Conservation (phyloP, 2,113 vertebrate genomes). For the Anser brachyrhynchus region DNA sequence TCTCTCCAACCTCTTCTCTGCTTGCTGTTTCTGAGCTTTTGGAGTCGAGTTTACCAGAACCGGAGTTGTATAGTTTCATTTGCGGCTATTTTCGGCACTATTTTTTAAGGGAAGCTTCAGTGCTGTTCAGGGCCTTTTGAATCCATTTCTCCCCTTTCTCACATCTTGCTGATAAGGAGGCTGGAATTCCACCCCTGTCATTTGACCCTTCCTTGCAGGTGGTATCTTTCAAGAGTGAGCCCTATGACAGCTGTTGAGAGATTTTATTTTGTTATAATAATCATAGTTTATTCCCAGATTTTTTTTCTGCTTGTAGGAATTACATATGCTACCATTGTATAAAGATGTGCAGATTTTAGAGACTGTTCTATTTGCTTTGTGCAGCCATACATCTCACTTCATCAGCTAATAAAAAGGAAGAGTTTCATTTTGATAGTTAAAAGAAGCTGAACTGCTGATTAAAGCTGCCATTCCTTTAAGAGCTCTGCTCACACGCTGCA, state of each 20-base stretch:
- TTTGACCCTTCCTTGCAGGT: not conserved
- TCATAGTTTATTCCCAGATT: not conserved
- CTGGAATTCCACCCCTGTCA: not conserved
- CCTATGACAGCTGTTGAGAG: not conserved
- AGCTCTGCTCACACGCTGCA: not conserved
- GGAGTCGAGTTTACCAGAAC: not conserved
- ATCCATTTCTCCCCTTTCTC: not conserved
- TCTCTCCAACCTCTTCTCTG: not conserved
- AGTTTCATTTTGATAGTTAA: constrained; percentile 5
- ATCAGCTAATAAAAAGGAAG: not conserved
- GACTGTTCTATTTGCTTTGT: not conserved
- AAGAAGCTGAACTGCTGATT: not conserved
- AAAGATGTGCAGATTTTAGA: not conserved
- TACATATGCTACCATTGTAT: not conserved
- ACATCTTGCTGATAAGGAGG: not conserved
- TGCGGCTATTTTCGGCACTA: not conserved
- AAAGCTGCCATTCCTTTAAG: not conserved
- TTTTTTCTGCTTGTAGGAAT: not conserved
- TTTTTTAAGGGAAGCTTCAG: not conserved
- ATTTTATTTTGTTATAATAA: not conserved
- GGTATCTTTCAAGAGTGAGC: not conserved
- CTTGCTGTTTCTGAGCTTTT: not conserved
- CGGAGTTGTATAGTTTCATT: not conserved
- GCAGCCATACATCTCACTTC: not conserved
- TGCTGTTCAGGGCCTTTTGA: not conserved